Conservation (phyloP, 1,140 invertebrate species). For the Asobara japonica region DNA sequence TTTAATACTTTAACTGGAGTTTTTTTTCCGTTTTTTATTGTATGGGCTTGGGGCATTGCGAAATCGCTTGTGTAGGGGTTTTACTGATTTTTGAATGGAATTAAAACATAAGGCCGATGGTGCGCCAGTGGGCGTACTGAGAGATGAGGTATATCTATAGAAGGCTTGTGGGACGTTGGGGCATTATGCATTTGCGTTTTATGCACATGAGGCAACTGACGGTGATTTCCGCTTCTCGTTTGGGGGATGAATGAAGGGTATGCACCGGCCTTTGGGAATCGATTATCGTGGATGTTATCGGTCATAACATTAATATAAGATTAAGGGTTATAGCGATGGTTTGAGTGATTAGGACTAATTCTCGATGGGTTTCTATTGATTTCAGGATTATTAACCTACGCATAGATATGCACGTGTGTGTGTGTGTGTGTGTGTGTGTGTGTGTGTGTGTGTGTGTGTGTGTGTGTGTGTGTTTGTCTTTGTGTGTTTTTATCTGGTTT, state of each 20-base stretch:
- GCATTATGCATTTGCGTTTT: background rate
- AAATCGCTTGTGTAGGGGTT: conserved; percentile 5
- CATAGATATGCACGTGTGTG: too few species aligned
- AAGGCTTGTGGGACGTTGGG: background rate
- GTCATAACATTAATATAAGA: conserved; percentile 19
- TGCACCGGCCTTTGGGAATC: conserved; percentile 16
- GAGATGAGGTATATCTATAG: too few species aligned
- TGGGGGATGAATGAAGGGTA: conserved; percentile 9
- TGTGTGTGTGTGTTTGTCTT: too few species aligned
- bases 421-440: too few species aligned
- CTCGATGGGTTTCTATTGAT: too few species aligned
- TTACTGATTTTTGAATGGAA: conserved; percentile 4
- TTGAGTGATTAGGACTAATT: too few species aligned
- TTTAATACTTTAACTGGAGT: conserved; percentile 35
- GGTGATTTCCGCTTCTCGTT: conserved; percentile 27
- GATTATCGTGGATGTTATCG: conserved; percentile 22
- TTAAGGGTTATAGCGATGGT: background rate
- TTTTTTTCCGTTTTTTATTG: conserved; percentile 26
- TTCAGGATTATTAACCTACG: too few species aligned
- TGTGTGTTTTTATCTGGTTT: too few species aligned
- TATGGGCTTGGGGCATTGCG: conserved; percentile 17
- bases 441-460: too few species aligned
- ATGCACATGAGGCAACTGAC: conserved; percentile 9
- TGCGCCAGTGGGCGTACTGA: background rate
- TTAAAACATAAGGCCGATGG: background rate